Evolutionary conservation across 1,140 invertebrate species (phyloP).

Genomic region (Gryllus bimaculatus): DNA sequence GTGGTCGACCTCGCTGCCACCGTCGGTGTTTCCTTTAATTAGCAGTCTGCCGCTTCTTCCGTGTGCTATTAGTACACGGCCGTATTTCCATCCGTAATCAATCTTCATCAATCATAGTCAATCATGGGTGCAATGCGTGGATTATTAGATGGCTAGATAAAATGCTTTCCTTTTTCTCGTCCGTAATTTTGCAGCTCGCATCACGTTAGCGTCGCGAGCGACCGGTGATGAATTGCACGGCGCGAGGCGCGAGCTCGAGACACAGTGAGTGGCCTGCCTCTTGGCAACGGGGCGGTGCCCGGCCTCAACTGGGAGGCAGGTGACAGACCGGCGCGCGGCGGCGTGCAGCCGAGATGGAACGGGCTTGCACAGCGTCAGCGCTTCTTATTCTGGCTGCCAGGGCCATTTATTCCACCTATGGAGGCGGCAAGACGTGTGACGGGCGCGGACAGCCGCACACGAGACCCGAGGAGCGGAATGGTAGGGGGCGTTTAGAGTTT

Average conservation of each 20-base stretch:
- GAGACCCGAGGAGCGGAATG: too few relatives aligned
- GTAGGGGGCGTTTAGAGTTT: too few relatives aligned
- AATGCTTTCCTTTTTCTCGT: background rate
- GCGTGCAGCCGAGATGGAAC: too few relatives aligned
- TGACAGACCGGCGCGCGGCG: too few relatives aligned
- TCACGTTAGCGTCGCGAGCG: background rate
- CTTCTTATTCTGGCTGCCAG: too few relatives aligned
- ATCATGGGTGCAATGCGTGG: background rate
- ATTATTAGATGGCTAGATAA: background rate
- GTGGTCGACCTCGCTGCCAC: background rate
- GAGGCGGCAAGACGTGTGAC: too few relatives aligned
- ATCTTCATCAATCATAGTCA: slow-evolving; percentile 1
- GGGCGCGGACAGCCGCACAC: too few relatives aligned
- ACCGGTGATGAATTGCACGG: background rate
- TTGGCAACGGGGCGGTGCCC: too few relatives aligned
- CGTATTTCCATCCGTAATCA: background rate
- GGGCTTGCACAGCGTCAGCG: too few relatives aligned
- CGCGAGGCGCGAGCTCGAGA: background rate
- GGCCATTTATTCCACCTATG: too few relatives aligned
- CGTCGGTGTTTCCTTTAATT: background rate
- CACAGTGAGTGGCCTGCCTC: background rate
- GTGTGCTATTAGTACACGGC: background rate
- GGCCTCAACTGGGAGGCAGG: too few relatives aligned
- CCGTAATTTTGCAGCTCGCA: background rate
- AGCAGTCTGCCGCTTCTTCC: background rate